A percentile compares a stretch with the other conserved stretches of the same genome.
phyloP scores from a whole-genome alignment of 1,140 invertebrate species.

The Tetragonula clypearis region DNA sequence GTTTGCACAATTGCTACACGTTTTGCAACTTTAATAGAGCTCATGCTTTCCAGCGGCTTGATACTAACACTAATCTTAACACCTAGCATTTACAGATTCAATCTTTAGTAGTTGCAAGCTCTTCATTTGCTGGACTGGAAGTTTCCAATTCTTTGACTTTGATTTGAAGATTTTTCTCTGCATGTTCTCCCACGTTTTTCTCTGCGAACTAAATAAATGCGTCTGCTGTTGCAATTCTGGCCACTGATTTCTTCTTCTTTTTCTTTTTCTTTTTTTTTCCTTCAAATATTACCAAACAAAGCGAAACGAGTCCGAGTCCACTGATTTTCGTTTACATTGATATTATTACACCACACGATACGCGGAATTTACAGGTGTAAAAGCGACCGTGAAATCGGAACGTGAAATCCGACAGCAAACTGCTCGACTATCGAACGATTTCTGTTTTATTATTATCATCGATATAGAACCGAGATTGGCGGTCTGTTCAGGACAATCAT shows the following conservation, averaged over 20 bases:
- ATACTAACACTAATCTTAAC: too few relatives aligned
- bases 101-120: too few relatives aligned
- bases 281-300: not conserved
- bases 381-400: not conserved
- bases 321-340: not conserved
- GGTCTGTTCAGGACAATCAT: not conserved
- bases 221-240: not conserved
- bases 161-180: not conserved
- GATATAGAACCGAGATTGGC: constrained; percentile 35
- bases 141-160: not conserved
- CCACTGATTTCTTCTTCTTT: not conserved
- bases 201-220: not conserved
- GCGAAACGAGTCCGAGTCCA: not conserved
- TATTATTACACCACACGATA: not conserved
- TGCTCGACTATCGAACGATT: constrained; percentile 44
- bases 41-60: too few relatives aligned
- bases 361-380: constrained; percentile 12
- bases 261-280: not conserved
- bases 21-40: too few relatives aligned
- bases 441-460: not conserved
- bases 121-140: not conserved
- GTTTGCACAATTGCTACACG: too few relatives aligned
- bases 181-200: not conserved
- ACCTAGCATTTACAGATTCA: too few relatives aligned
- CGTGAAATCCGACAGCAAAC: constrained; percentile 38